Evolutionary conservation across 2,888 invertebrate genomes (phyloP).

Genomic region (Homarus gammarus): DNA sequence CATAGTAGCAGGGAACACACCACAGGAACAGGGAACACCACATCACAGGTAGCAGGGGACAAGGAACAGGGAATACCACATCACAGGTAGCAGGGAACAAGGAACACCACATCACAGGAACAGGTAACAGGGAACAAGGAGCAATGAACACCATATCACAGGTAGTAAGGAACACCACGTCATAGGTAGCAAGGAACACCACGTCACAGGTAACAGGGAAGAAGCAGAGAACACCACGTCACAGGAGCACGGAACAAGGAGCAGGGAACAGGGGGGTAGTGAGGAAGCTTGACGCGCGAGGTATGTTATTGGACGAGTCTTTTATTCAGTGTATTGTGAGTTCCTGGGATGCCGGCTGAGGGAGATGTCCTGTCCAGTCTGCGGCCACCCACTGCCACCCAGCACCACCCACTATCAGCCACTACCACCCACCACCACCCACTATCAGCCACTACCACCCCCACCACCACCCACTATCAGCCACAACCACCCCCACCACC

Average conservation of each 20-base stretch:
- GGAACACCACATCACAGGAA: no score
- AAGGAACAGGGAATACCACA: no score
- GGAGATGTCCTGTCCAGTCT: not conserved
- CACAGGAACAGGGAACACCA: no score
- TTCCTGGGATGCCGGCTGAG: not conserved
- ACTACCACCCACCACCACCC: not conserved
- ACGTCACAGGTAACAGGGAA: no score
- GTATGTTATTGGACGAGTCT: conserved; percentile 1
- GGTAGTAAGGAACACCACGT: no score
- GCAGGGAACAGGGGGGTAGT: not conserved
- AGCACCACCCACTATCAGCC: not conserved
- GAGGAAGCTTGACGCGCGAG: not conserved
- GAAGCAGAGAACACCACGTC: no score
- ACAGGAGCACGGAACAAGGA: not conserved
- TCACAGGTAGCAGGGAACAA: no score
- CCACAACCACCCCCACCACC: not conserved
- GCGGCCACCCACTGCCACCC: not conserved
- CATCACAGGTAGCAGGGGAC: no score
- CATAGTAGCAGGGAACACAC: no score
- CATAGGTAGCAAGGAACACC: no score
- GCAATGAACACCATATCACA: no score
- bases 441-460: not conserved
- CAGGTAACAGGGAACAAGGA: no score
- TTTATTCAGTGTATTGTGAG: not conserved
- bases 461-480: not conserved